Percentiles rank a stretch among this genome's conserved stretches.
Conservation (phyloP, 1,140 invertebrate species). For the Dreissena polymorpha region DNA sequence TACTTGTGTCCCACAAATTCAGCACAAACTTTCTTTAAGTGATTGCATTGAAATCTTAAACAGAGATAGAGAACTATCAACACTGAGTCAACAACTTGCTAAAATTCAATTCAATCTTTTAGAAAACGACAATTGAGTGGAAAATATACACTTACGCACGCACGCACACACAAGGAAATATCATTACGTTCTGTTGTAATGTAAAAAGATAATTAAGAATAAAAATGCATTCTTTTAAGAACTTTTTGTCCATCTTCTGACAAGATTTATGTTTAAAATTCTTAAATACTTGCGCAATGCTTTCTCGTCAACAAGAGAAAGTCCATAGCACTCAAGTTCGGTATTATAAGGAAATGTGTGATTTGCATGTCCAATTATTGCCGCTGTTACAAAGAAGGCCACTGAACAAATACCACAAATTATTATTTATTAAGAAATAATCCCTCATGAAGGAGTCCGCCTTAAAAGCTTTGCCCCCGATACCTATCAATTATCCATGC, state of each 20-base stretch:
- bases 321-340: background rate
- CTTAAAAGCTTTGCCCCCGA: constrained; percentile 31
- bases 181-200: too few relatives aligned
- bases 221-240: background rate
- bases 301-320: background rate
- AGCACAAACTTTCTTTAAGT: too few relatives aligned
- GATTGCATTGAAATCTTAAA: too few relatives aligned
- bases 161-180: too few relatives aligned
- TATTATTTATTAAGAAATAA: constrained; percentile 41
- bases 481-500: constrained; percentile 41
- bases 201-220: background rate
- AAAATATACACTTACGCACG: too few relatives aligned
- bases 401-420: constrained; percentile 9
- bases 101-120: too few relatives aligned
- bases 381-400: background rate
- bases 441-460: constrained; percentile 7
- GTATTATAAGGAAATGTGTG: background rate
- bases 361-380: constrained; percentile 37
- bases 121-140: too few relatives aligned
- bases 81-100: too few relatives aligned
- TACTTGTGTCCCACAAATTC: too few relatives aligned
- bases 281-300: background rate
- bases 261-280: background rate
- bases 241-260: background rate
- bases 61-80: too few relatives aligned